Conservation (phyloP, 2,888 invertebrate species). For the Pristionchus mayeri region DNA sequence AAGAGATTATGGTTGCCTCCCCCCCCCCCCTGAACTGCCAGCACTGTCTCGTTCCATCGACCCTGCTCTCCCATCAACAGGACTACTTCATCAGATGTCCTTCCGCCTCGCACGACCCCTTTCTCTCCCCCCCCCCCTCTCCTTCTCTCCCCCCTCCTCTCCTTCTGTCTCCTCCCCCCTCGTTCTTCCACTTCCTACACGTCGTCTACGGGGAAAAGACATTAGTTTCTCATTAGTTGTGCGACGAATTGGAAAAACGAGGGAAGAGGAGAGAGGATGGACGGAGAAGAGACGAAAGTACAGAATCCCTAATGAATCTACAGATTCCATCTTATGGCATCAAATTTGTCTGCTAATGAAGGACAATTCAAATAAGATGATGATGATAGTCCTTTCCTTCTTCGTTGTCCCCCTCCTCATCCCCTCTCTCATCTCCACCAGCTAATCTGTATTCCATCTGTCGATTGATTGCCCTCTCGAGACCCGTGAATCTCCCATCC, state of each 20-base stretch:
- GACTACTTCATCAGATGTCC: too few relatives aligned
- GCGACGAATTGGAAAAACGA: slow-evolving; percentile 40
- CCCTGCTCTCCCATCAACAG: too few relatives aligned
- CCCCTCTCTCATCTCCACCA: neutral
- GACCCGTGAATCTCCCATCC: neutral
- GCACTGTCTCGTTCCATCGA: too few relatives aligned
- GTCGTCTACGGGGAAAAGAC: neutral
- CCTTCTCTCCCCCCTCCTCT: neutral
- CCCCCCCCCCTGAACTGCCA: too few relatives aligned
- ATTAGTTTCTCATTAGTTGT: slow-evolving; percentile 40
- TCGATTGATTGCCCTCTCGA: slow-evolving; percentile 31
- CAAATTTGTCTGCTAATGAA: neutral
- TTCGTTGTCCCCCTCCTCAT: too few relatives aligned
- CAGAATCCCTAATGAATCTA: neutral
- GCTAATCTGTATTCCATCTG: slow-evolving; percentile 39
- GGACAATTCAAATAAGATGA: neutral
- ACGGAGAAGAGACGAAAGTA: neutral
- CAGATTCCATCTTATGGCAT: neutral
- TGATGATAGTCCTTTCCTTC: too few relatives aligned
- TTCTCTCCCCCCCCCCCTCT: neutral
- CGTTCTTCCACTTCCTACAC: slow-evolving; percentile 10
- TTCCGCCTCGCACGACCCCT: too few relatives aligned
- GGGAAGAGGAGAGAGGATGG: neutral
- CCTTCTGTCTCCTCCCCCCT: neutral
- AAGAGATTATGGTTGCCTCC: too few relatives aligned